Evolutionary conservation across 1,140 invertebrate genomes (phyloP).

Genomic region (Augochlora pura): DNA sequence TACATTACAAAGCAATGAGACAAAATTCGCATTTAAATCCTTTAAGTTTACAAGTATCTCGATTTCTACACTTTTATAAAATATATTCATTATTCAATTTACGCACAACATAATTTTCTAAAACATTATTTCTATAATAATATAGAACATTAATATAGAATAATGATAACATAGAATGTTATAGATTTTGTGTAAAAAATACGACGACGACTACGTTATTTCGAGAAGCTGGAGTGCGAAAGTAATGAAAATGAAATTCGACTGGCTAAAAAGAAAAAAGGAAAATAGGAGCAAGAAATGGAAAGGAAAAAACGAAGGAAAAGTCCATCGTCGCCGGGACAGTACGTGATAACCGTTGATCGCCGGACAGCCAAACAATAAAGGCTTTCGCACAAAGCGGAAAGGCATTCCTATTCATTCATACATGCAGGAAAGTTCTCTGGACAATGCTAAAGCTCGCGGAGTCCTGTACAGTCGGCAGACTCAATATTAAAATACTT

Average conservation of each 20-base stretch:
- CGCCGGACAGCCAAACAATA: constrained; percentile 64
- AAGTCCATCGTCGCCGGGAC: constrained; percentile 28
- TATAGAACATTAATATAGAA: too few relatives aligned
- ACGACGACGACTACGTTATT: too few relatives aligned
- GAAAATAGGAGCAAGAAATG: background rate
- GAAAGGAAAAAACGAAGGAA: constrained; percentile 11
- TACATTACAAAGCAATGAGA: too few relatives aligned
- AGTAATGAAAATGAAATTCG: background rate
- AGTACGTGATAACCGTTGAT: constrained; percentile 62
- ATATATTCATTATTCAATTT: too few relatives aligned
- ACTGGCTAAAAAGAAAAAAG: background rate
- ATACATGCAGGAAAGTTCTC: constrained; percentile 56
- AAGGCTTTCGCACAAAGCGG: constrained; percentile 61
- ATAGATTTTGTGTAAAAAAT: too few relatives aligned
- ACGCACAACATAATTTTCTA: too few relatives aligned
- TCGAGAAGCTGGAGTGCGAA: too few relatives aligned
- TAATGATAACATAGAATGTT: too few relatives aligned
- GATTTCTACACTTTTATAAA: too few relatives aligned
- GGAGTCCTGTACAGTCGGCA: constrained; percentile 44
- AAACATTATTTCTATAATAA: too few relatives aligned
- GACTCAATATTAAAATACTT: constrained; percentile 73
- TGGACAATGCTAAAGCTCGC: constrained; percentile 62
- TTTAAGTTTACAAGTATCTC: too few relatives aligned
- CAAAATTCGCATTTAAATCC: too few relatives aligned
- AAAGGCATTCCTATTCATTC: constrained; percentile 66